phyloP scores from a whole-genome alignment of 2,113 vertebrate genomes.

The Nothobranchius kuhntae region DNA sequence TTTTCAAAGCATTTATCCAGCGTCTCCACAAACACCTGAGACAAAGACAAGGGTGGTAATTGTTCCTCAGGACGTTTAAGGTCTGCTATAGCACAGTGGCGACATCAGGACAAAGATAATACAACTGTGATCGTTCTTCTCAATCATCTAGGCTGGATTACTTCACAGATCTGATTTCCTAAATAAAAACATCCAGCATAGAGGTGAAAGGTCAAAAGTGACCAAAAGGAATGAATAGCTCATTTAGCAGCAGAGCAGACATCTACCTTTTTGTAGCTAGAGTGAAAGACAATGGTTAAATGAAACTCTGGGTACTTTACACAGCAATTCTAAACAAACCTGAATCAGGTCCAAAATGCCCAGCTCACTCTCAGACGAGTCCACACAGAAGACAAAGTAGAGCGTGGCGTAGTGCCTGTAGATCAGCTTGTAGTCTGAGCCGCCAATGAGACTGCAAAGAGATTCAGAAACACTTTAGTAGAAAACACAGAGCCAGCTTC shows the following conservation, averaged over 20 bases:
- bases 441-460: slow-evolving; percentile 86
- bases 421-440: slow-evolving; percentile 92
- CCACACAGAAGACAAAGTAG: slow-evolving; percentile 94
- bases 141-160: too few relatives aligned
- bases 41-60: not conserved
- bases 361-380: slow-evolving; percentile 92
- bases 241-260: not conserved
- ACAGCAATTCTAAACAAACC: slow-evolving; percentile 66
- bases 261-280: not conserved
- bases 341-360: slow-evolving; percentile 95
- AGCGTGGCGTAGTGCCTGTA: slow-evolving; percentile 92
- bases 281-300: not conserved
- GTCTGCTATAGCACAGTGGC: too few relatives aligned
- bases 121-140: too few relatives aligned
- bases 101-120: too few relatives aligned
- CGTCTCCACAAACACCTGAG: slow-evolving; percentile 94
- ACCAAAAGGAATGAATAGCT: too few relatives aligned
- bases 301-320: not conserved
- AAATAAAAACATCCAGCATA: not conserved
- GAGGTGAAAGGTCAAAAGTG: not conserved
- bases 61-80: too few relatives aligned
- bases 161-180: not conserved
- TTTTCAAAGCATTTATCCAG: slow-evolving; percentile 97
- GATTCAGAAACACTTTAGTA: not conserved
- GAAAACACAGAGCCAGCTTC: not conserved